Evolutionary conservation across 2,888 invertebrate genomes (phyloP), one percentile per base, ranked within the genome.

Genomic region (Drosophila robusta): DNA sequence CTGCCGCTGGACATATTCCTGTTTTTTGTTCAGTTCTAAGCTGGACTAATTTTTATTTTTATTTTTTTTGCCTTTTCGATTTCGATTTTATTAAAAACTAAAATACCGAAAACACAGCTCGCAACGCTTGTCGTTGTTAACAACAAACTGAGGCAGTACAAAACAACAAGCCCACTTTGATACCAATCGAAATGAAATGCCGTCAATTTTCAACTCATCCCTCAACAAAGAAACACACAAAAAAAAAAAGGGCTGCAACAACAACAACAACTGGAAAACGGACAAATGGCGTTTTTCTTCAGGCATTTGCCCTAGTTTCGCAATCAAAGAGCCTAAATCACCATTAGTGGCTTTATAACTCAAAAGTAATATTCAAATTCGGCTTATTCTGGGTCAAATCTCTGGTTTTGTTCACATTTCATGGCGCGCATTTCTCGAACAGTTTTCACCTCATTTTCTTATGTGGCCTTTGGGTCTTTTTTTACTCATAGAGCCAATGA

Each of bases 281-380:
- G 61, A 70, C 56, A 74, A 87, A 88, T 88, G 87, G 88, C 86
- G 80, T 71, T 73, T 73, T 81, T 75, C 58, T 41, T 67, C 57
- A 18, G 47, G 9, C 32, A 9, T 46, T 74, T 86, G 83, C 29
- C 80, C 86, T 60, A 82, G 47, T 86, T 83, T 82, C 50, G 60
- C 66, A 68, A 75, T 44, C 24, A 26, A 29, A 7, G n/a, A 14
- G 3, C 7, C n/a, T 12, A 1, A 5, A 9, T 3, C 1, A n/a
- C 6, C 9, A 57, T 57, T 41, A n/a, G 9, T 32, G 22, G 12
- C 9, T 34, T 14, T 5, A 39, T 39, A 18, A 36, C 34, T 42
- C 22, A 18, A 8, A 42, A 41, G 9, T 47, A 34, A 12, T 11
- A 34, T 11, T 11, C 7, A 4, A 38, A 29, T 29, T 38, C 44